Percentiles rank a stretch among this genome's conserved stretches.
These are phyloP conservation scores for Drosophila borealis DNA, from an alignment of 2,888 invertebrate species.

Conservation along the genomic window DNA sequence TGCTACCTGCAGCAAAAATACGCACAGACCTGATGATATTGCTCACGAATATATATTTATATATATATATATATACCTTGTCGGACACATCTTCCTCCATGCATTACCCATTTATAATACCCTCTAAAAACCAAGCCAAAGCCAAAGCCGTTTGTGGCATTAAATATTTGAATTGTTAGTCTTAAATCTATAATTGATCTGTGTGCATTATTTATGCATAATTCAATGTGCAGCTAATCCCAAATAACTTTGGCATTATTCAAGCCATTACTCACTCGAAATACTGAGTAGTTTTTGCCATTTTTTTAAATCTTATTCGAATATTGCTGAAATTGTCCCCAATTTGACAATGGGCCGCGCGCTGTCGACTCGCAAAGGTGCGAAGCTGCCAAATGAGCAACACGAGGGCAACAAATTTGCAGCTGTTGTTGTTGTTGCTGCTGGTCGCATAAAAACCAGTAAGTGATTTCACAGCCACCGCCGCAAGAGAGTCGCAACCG, in stretches of 20 bases:
- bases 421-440: constrained; percentile 57
- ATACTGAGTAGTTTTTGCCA: constrained; percentile 5
- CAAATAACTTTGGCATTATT: constrained; percentile 25
- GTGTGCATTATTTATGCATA: constrained; percentile 15
- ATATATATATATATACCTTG: no score
- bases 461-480: constrained; percentile 74
- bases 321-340: constrained; percentile 53
- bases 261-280: constrained; percentile 41
- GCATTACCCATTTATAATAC: no score
- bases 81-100: no score
- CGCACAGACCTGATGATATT: no score
- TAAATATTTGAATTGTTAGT: neutral
- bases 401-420: constrained; percentile 80
- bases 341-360: constrained; percentile 61
- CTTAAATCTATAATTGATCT: constrained; percentile 15
- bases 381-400: constrained; percentile 79
- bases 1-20: no score
- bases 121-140: no score
- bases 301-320: constrained; percentile 31
- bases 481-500: constrained; percentile 24
- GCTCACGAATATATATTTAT: no score
- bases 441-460: constrained; percentile 74
- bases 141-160: neutral
- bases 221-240: constrained; percentile 8
- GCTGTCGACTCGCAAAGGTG: constrained; percentile 61